phyloP scores from a whole-genome alignment of 2,113 vertebrate genomes.

The Tenebrosternarchus preto region DNA sequence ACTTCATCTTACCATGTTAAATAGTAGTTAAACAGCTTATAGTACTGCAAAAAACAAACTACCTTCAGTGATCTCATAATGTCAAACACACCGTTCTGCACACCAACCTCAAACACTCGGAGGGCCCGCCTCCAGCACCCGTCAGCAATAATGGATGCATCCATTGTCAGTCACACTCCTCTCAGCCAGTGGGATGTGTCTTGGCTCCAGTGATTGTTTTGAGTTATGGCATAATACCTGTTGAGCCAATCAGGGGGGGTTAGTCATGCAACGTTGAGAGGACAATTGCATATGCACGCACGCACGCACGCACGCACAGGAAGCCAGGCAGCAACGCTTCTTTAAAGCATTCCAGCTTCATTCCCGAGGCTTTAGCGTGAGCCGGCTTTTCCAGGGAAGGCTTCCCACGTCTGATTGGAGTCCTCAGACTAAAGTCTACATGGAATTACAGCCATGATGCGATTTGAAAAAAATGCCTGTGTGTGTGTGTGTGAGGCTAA shows the following conservation, averaged over 20 bases:
- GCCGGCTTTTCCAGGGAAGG: background rate
- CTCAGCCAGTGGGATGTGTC: constrained; percentile 28
- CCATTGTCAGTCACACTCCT: constrained; percentile 48
- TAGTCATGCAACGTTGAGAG: background rate
- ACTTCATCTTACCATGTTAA: background rate
- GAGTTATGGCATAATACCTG: constrained; percentile 41
- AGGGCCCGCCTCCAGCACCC: constrained; percentile 38
- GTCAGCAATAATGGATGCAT: constrained; percentile 50
- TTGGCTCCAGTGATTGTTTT: constrained; percentile 35
- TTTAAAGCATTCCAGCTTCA: too few species aligned
- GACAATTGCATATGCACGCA: background rate
- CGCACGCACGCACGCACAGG: background rate
- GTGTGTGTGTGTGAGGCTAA: background rate
- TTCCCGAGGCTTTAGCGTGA: too few species aligned
- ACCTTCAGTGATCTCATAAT: constrained; percentile 27
- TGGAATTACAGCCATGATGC: background rate
- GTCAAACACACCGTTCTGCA: background rate
- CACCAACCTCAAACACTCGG: constrained; percentile 46
- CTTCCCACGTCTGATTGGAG: background rate
- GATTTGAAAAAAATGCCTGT: background rate
- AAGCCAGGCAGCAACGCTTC: background rate
- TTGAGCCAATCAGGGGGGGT: background rate
- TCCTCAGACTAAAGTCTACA: background rate
- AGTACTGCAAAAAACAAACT: background rate
- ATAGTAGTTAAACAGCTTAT: too few species aligned